Evolutionary conservation across 2,113 vertebrate genomes (phyloP), one percentile per base, ranked within the genome.

Genomic region (Oreochromis niloticus): DNA sequence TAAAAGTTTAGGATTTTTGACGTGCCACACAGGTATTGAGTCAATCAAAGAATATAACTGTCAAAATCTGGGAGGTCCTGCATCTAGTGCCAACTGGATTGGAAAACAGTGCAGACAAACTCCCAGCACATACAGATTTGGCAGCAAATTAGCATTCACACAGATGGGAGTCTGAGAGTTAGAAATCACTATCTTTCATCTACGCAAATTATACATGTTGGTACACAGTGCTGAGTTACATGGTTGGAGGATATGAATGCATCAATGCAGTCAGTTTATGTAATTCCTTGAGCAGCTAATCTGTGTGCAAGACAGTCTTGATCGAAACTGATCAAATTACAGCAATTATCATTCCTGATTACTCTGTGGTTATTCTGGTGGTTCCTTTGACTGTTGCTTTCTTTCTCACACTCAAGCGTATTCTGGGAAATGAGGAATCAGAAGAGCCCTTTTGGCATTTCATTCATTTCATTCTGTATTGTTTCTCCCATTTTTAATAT

Each of bases 401-500:
- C 22, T 57, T 61, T 63, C 32, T 4, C 14, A 30, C 17, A 22
- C 36, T 10, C 9, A 57, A 32, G 13, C 27, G 46, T 13, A 73
- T 3, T 4, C 34, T 54, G 30, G 57, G 34, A 14, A 66, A 75
- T 16, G 41, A 85, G 30, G 39, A 34, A 87, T 17, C 6, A 48
- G 1, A 85, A 84, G 41, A 13, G 16, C n/a, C 32, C 34, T 87
- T 88, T 86, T 73, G 80, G 75, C 34, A 57, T 80, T 24, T 24
- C 24, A 24, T 24, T 24, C 24, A 24, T 83, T 83, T 57, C 36
- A 90, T 39, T 91, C 54, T 85, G 63, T 94, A 91, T 91, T 91
- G 39, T 92, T 86, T 84, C 79, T 87, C 75, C 27, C 10, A 63
- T 87, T 89, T 90, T 90, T 46, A 90, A 82, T 85, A 6, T 84